phyloP scores from a whole-genome alignment of 2,888 invertebrate species.

The Crossocerus cetratus region DNA sequence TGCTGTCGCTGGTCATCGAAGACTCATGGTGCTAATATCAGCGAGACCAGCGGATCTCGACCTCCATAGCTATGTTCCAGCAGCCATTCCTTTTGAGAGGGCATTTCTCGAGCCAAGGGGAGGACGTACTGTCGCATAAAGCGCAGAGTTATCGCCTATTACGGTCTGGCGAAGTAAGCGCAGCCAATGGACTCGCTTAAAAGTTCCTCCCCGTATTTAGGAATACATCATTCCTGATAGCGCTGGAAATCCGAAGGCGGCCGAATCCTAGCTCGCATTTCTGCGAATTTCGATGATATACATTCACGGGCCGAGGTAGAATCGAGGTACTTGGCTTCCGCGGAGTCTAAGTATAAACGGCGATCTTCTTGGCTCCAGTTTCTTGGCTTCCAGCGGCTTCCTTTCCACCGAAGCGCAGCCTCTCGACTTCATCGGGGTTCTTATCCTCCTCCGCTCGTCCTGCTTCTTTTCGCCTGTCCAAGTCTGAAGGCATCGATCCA shows the following conservation, averaged over 20 bases:
- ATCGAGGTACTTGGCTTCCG: slow-evolving; percentile 19
- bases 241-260: too few relatives aligned
- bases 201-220: slow-evolving; percentile 25
- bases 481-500: slow-evolving; percentile 24
- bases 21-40: too few relatives aligned
- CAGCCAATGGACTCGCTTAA: slow-evolving; percentile 10
- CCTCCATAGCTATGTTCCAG: too few relatives aligned
- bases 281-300: too few relatives aligned
- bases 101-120: too few relatives aligned
- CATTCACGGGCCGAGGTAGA: neutral
- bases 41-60: too few relatives aligned
- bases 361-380: slow-evolving; percentile 21
- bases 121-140: too few relatives aligned
- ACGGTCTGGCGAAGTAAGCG: slow-evolving; percentile 13
- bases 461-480: slow-evolving; percentile 2
- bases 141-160: too few relatives aligned
- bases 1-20: too few relatives aligned
- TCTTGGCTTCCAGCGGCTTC: slow-evolving; percentile 12
- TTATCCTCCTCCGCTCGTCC: slow-evolving; percentile 13
- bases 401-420: too few relatives aligned
- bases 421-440: neutral
- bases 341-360: slow-evolving; percentile 10
- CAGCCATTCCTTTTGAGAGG: too few relatives aligned
- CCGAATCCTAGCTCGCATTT: too few relatives aligned
- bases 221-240: slow-evolving; percentile 29